Evolutionary conservation across 2,797 vertebrate species (phyloP), one percentile per base, ranked within the genome.

Genomic region (Gymnothorax reevesii): DNA sequence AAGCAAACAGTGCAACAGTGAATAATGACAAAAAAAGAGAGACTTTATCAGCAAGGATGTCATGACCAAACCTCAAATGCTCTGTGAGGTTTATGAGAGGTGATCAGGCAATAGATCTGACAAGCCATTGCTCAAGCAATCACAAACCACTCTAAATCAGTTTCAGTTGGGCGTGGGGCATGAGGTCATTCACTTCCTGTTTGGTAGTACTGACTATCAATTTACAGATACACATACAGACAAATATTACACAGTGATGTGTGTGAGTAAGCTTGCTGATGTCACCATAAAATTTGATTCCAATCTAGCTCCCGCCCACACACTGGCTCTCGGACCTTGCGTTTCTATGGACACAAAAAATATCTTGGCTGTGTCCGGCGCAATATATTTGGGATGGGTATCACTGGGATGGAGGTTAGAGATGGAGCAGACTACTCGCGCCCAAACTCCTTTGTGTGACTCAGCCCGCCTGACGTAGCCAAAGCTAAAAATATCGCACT

Each of bases 391-490:
- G 69, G 90, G 92, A 92, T 85, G 60, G 86, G 80, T 27, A 91
- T 93, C 88, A 92, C 92, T 57, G 92, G 91, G 90, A 89, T 85
- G 42, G 87, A 90, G 75, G 15, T 55, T 55, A 87, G 90, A 82
- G 55, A 87, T 9, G 17, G 71, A 8, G 17, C 25, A 8, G 9
- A 75, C 82, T 88, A 84, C 89, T 91, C 57, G 83, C 92, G 88
- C 91, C 91, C 84, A 89, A 88, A 90, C 2, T 88, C 91, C 89
- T 90, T 33, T 84, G 86, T 89, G 93, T 96, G 96, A 96, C 92
- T 97, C 96, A 96, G 87, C 83, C 62, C 59, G 89, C 87, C 59
- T 90, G 86, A 88, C 90, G 94, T 94, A 94, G 96, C 94, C 91
- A 92, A 93, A 93, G 88, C 92, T 92, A 93, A 93, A 95, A 94